Base-by-base conservation (phyloP, 2,888 invertebrate genomes). In the Bruchidius siliquastri region DNA sequence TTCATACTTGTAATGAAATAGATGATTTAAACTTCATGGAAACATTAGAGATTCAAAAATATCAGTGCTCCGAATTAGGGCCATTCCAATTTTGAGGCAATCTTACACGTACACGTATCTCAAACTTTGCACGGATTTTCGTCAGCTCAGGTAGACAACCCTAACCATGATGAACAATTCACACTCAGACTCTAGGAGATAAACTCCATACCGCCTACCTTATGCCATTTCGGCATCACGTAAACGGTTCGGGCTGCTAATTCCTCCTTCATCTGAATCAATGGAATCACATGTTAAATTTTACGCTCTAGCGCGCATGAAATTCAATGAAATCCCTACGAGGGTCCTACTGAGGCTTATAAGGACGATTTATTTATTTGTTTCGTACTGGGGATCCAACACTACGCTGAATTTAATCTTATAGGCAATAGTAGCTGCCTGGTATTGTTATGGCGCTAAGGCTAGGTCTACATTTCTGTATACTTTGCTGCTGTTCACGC, bases 251-350 rank as follows among this genome's bases (percentile, higher is more conserved):
- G 13, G 6, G 49, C 18, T 13, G 3, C 49, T 49, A 74, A 72
- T 74, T 74, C 72, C 72, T 22, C 69, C 71, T 70, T 30, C 69
- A 71, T 71, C 70, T 71, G 72, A 76, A 76, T 76, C 76, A 74
- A 75, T 76, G 22, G 74, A 75, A 74, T 75, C 75, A 75, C 76
- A 75, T 74, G 75, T 75, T 71, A 72, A 75, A 76, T 76, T 76
- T 76, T 74, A 72, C 74, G 76, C 76, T 76, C 73, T 71, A 72
- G 71, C 69, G 75, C 70, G 75, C 75, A 71, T 76, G 76, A 76
- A 76, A 76, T 76, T 76, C 76, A 74, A 75, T 76, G 76, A 76
- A 32, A 71, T 18, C 71, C 73, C 66, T 69, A 22, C 26, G 70
- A 69, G 22, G 22, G 69, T 75, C 75, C 69, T 66, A 71, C 75